Evolutionary conservation across 2,888 invertebrate species (phyloP), one percentile per base, ranked within the genome.

Genomic region (Torymus aiolomorphi): DNA sequence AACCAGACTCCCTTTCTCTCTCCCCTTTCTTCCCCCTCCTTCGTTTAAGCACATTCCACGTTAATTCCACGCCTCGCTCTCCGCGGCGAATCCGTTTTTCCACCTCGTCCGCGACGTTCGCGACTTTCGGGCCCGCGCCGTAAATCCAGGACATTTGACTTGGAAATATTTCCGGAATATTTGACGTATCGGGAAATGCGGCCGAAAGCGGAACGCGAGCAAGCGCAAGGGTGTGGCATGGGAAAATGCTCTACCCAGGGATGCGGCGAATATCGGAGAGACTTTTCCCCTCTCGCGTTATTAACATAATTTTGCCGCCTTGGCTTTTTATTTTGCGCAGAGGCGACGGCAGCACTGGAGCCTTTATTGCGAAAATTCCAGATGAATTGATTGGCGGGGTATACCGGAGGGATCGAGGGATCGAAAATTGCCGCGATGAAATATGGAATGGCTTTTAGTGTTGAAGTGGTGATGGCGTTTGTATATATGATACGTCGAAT

Each of bases 161-260:
- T 71, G 73, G 74, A 78, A 78, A 78, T 81, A 78, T 67, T 71
- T 78, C 72, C 72, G 52, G 78, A 76, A 76, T 81, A 74, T 75
- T 66, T 62, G 78, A 78, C 72, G 63, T 67, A 78, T 75, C 77
- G 73, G 52, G 52, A 67, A 76, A 76, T 59, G 59, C 51, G n/a
- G n/a, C n/a, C n/a, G n/a, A n/a, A n/a, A n/a, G n/a, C 20, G 52
- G 0, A 13, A 13, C 31, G 3, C 3, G 3, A 31, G 31, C 31
- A 31, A 31, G 31, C 31, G 3, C 5, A 31, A 31, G 31, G 31
- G 31, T 31, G 31, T 31, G 31, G 31, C 31, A 31, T 31, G n/a
- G 31, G 31, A 31, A 31, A 31, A 31, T 31, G 31, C 31, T 31
- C 3, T 3, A 3, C 5, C 31, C 4, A 31, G 31, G 5, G 3